Conservation (phyloP, 2,113 vertebrate species). For the Microtus oregoni region DNA sequence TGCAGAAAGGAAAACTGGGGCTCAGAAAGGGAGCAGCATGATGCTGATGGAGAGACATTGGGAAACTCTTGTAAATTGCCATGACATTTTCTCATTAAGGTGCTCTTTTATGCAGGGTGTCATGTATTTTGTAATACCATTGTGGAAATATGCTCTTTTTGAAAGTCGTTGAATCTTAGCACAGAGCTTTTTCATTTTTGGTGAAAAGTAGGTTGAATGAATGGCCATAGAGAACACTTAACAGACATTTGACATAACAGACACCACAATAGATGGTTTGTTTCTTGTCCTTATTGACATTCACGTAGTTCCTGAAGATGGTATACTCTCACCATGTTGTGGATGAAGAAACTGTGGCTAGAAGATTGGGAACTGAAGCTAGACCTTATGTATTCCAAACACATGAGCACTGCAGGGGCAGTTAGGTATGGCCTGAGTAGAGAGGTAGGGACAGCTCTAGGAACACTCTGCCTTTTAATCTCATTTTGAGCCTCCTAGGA, state of each 20-base stretch:
- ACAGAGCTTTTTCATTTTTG: not conserved
- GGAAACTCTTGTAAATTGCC: not conserved
- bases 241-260: no score
- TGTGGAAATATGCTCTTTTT: not conserved
- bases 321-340: not conserved
- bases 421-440: not conserved
- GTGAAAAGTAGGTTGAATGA: not conserved
- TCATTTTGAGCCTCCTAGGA: not conserved
- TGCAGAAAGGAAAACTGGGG: not conserved
- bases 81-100: not conserved
- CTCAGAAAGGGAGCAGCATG: not conserved
- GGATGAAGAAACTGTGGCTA: not conserved
- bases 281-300: fast-evolving
- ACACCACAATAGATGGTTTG: not conserved
- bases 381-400: not conserved
- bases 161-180: not conserved
- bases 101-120: not conserved
- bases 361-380: not conserved
- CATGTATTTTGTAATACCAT: not conserved
- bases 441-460: not conserved
- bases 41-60: not conserved
- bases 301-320: not conserved
- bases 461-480: not conserved
- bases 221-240: not conserved
- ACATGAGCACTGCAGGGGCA: fast-evolving